A percentile compares a stretch with the other conserved stretches of the same genome.
Evolutionary conservation across 1,140 invertebrate genomes (phyloP).

Genomic region (Oncopodura yosiiana): DNA sequence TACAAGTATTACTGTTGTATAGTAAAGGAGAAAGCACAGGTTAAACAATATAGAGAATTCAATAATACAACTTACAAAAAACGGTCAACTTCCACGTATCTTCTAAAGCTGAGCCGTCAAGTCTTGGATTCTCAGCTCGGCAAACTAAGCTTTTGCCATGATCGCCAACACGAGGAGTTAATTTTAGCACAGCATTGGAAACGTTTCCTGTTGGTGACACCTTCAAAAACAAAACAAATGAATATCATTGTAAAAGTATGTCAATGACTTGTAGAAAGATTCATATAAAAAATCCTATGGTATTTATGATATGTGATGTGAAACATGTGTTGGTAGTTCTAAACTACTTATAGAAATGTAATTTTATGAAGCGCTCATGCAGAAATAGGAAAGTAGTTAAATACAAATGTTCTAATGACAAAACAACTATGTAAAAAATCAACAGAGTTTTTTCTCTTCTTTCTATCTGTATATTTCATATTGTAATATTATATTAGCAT

Average conservation of each 20-base stretch:
- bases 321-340: neutral
- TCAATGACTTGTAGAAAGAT: neutral
- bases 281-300: neutral
- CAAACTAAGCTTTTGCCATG: slow-evolving; percentile 33
- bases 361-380: neutral
- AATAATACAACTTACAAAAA: slow-evolving; percentile 33
- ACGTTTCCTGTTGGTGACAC: slow-evolving; percentile 34
- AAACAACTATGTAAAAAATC: too few relatives aligned
- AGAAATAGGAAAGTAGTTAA: neutral
- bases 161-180: slow-evolving; percentile 34
- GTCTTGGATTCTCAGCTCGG: slow-evolving; percentile 28
- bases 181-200: slow-evolving; percentile 32
- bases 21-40: neutral
- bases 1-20: neutral
- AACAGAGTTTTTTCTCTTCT: too few relatives aligned
- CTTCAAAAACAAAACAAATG: slow-evolving; percentile 19
- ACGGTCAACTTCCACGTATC: slow-evolving; percentile 35
- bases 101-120: slow-evolving; percentile 33
- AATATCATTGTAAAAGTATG: neutral
- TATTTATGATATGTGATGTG: neutral
- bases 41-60: slow-evolving; percentile 7
- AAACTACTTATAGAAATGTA: neutral
- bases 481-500: too few relatives aligned
- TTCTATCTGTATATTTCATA: too few relatives aligned
- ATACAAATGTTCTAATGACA: neutral